Evolutionary conservation across 2,888 invertebrate species (phyloP).

Genomic region (Hirtodrosophila duncani): DNA sequence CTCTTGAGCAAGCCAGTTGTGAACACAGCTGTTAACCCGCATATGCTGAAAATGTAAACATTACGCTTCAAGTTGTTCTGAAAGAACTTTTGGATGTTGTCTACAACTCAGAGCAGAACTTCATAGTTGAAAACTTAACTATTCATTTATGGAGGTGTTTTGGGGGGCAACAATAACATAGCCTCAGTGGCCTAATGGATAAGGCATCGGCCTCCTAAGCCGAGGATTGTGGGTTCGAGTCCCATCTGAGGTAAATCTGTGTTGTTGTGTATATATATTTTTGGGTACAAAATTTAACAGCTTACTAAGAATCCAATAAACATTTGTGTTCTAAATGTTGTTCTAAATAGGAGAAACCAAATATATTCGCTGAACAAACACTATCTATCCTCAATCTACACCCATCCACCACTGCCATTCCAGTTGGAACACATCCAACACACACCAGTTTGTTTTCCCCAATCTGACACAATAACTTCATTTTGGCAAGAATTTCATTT

Average conservation of each 20-base stretch:
- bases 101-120: constrained; percentile 13
- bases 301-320: too few species aligned
- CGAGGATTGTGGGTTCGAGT: constrained; percentile 62
- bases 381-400: too few species aligned
- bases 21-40: constrained; percentile 30
- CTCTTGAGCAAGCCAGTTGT: constrained; percentile 15
- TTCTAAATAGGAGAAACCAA: too few species aligned
- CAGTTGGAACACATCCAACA: too few species aligned
- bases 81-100: not conserved
- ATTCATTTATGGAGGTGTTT: constrained; percentile 10
- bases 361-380: too few species aligned
- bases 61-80: constrained; percentile 11
- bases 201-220: constrained; percentile 63
- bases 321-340: too few species aligned
- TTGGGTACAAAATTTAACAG: too few species aligned
- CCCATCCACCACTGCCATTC: too few species aligned
- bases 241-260: constrained; percentile 60
- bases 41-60: constrained; percentile 20
- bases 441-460: not conserved
- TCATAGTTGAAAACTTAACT: not conserved
- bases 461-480: not conserved
- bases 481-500: constrained; percentile 34
- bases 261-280: too few species aligned
- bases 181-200: constrained; percentile 63
- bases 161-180: constrained; percentile 2